Evolutionary conservation across 2,888 invertebrate genomes (phyloP), one percentile per base, ranked within the genome.

Genomic region (Lagria hirta): DNA sequence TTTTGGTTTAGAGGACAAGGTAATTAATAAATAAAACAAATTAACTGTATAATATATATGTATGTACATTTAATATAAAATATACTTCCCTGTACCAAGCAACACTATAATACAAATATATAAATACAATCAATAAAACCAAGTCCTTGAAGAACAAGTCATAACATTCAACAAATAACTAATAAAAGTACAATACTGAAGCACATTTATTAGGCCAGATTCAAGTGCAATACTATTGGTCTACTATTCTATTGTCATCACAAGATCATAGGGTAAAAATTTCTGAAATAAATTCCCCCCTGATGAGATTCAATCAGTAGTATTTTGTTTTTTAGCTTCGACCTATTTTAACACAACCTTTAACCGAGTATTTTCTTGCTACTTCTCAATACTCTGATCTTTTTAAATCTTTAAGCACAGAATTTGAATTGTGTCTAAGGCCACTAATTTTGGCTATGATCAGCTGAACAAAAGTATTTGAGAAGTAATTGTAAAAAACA

Each of bases 121-220:
- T 41, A 49, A 49, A 45, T 49, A 45, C 42, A 41, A 36, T 43
- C 26, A 38, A 30, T 37, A 26, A 41, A 45, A 40, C 42, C 37
- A 38, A 42, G 32, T 43, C 30, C 47, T 26, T 35, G 21, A 43
- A 24, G 17, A 29, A 43, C 41, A 17, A 20, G 33, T 26, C 26
- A 24, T 20, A 30, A 33, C 28, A 43, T 22, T 22, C 29, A 40
- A 40, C 35, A 42, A 28, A 29, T 29, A 11, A 28, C 28, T 35
- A 43, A 43, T 26, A 36, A 30, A 14, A 23, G 35, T 37, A 49
- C 46, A 49, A 49, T 49, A 49, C 45, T 49, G 45, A 49, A 46
- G 38, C 46, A 49, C 49, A 49, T 49, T 46, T 32, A 49, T 46
- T 49, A 49, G 49, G 49, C 49, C 49, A 42, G 34, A 45, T 49